These are phyloP conservation scores for Drosophila tripunctata DNA, from an alignment of 2,888 invertebrate species.

Conservation along the genomic window DNA sequence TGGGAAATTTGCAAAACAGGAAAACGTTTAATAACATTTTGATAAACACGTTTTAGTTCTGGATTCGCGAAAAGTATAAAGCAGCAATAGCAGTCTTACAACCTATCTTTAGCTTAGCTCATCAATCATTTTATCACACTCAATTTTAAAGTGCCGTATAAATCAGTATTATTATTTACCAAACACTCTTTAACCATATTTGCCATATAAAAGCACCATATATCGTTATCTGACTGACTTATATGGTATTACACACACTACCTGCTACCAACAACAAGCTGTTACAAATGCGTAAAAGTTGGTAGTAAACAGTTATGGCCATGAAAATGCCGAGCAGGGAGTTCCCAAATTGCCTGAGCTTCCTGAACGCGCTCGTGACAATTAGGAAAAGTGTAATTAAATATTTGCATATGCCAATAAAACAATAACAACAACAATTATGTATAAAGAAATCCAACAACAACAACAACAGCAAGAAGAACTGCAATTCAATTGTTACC, in stretches of 20 bases:
- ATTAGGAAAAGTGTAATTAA: conserved; percentile 27
- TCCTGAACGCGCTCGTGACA: conserved; percentile 29
- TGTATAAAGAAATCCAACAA: neutral
- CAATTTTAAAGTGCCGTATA: conserved; percentile 26
- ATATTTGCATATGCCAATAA: conserved; percentile 61
- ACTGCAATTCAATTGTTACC: conserved; percentile 24
- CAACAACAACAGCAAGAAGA: neutral
- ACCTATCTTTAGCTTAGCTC: neutral
- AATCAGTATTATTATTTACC: conserved; percentile 49
- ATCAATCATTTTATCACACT: conserved; percentile 5
- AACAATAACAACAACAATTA: neutral
- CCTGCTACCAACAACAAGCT: conserved; percentile 28
- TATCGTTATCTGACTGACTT: conserved; percentile 20
- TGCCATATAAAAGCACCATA: conserved; percentile 23
- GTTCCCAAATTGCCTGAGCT: conserved; percentile 12
- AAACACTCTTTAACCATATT: conserved; percentile 46
- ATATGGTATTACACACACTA: conserved; percentile 22
- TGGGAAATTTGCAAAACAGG: neutral
- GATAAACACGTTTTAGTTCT: neutral
- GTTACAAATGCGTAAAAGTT: conserved; percentile 40
- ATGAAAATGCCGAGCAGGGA: neutral
- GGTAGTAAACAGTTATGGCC: conserved; percentile 2
- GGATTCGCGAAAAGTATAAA: too few species aligned
- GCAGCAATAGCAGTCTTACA: neutral
- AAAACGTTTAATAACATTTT: neutral